Conservation (phyloP, 23 tunicate genomes). For the Halocynthia aurantium region DNA sequence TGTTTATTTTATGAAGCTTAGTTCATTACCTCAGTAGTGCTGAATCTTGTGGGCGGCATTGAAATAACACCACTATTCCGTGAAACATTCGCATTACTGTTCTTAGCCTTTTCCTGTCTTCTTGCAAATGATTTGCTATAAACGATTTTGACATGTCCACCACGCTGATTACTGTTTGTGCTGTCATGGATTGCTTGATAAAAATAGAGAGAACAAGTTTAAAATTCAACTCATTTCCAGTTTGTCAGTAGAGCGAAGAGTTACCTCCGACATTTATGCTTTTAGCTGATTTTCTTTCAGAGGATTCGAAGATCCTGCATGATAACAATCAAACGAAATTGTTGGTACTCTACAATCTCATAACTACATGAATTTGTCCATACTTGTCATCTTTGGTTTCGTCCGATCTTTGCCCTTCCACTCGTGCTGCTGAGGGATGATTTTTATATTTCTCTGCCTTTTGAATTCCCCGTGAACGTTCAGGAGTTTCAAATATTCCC, state of each 20-base stretch:
- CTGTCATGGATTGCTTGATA: neutral
- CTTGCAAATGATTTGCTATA: slow-evolving; percentile 24
- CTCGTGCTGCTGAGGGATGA: neutral
- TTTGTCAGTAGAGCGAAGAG: neutral
- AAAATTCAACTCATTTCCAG: too few species aligned
- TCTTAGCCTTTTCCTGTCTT: neutral
- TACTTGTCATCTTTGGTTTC: too few species aligned
- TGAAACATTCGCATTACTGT: neutral
- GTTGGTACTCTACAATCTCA: neutral
- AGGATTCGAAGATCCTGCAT: neutral
- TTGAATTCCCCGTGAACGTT: neutral
- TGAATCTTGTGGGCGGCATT: slow-evolving; percentile 12
- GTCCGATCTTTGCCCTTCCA: too few species aligned
- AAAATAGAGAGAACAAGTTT: too few species aligned
- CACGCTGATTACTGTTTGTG: neutral
- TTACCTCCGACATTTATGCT: neutral
- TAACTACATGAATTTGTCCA: too few species aligned
- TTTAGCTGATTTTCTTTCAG: neutral
- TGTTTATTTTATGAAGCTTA: neutral
- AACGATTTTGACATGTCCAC: neutral
- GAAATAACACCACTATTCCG: neutral
- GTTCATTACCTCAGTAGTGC: slow-evolving; percentile 18
- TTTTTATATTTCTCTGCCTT: neutral
- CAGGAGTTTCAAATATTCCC: neutral
- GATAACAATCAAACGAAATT: neutral